A percentile compares a stretch with the other conserved stretches of the same genome.
Evolutionary conservation across 2,797 vertebrate genomes (phyloP).

Genomic region (Pseudochirops cupreus): DNA sequence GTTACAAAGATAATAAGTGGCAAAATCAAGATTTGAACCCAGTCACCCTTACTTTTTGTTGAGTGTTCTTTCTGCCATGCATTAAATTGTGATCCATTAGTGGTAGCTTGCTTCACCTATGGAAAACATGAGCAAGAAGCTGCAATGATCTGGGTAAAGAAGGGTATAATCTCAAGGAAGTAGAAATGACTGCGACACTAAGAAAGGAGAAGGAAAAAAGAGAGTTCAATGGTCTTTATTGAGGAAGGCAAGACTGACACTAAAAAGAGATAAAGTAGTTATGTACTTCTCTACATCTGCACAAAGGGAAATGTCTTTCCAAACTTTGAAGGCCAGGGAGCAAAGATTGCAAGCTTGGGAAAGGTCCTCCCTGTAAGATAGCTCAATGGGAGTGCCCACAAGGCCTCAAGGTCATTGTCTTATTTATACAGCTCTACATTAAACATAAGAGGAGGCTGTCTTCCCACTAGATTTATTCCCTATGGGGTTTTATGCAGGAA

Average conservation of each 20-base stretch:
- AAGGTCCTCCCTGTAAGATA: neutral
- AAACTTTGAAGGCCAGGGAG: neutral
- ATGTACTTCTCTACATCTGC: neutral
- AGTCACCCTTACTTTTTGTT: neutral
- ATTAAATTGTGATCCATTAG: neutral
- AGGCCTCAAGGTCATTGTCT: neutral
- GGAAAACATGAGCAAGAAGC: neutral
- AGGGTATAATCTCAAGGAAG: neutral
- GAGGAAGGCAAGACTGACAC: neutral
- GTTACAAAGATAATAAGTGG: neutral
- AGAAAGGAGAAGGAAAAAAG: neutral
- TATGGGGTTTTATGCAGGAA: neutral
- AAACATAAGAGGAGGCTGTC: neutral
- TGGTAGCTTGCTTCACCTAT: neutral
- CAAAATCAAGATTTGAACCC: neutral
- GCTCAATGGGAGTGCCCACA: neutral
- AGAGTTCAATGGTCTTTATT: neutral
- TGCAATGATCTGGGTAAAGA: neutral
- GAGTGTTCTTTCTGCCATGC: neutral
- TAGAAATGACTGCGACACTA: neutral
- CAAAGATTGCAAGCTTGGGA: neutral
- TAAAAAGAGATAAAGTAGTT: neutral
- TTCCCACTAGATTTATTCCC: neutral
- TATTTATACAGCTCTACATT: neutral
- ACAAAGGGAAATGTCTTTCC: neutral